These are phyloP conservation scores for Haliaeetus leucogaster DNA, from an alignment of 2,113 vertebrate species.

Conservation along the genomic window DNA sequence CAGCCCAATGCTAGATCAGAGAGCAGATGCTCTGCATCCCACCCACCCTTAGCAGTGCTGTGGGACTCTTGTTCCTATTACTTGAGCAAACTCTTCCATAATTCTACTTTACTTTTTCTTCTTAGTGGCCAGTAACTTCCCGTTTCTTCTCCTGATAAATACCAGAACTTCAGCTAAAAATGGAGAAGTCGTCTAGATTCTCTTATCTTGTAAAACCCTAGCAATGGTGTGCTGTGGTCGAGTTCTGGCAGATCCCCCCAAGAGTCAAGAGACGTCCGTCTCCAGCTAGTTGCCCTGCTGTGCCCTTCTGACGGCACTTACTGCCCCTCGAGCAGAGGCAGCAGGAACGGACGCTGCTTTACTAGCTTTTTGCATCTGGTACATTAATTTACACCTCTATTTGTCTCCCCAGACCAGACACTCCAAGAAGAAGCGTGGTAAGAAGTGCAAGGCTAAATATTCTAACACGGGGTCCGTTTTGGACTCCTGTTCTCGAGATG, in stretches of 20 bases:
- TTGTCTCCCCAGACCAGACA: neutral
- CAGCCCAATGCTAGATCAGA: neutral
- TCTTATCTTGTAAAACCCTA: neutral
- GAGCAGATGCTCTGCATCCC: neutral
- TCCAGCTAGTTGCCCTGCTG: neutral
- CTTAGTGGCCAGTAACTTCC: conserved; percentile 41
- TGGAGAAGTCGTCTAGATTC: conserved; percentile 51
- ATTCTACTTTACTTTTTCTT: conserved; percentile 48
- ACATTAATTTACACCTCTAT: neutral
- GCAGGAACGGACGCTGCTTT: neutral
- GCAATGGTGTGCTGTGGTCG: neutral
- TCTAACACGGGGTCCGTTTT: neutral
- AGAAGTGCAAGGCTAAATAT: neutral
- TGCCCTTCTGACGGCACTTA: neutral
- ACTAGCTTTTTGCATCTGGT: neutral
- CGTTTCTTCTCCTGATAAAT: conserved; percentile 36
- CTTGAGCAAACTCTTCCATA: conserved; percentile 26
- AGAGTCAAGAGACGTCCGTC: neutral
- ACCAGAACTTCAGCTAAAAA: conserved; percentile 64
- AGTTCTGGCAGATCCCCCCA: neutral
- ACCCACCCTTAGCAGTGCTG: neutral
- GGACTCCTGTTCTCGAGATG: neutral
- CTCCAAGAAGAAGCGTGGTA: neutral
- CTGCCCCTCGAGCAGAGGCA: neutral
- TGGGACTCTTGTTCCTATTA: neutral